A percentile compares a stretch with the other conserved stretches of the same genome.
Conservation (phyloP, 2,113 vertebrate genomes). For the Lonchura striata region DNA sequence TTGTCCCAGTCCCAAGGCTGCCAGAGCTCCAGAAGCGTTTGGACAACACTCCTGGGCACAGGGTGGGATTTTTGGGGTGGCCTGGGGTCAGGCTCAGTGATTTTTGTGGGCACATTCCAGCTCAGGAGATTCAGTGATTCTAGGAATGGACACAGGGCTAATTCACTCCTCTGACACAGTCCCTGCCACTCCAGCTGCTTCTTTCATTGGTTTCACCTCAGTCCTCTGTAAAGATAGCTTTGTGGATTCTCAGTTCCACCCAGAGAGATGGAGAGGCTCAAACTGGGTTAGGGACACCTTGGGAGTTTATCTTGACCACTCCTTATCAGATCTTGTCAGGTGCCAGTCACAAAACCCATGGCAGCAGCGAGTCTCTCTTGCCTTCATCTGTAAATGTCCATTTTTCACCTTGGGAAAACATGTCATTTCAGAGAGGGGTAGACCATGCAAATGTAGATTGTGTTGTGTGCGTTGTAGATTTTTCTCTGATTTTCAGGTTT, state of each 20-base stretch:
- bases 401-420: not conserved
- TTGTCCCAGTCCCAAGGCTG: not conserved
- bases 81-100: not conserved
- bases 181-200: not conserved
- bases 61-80: not conserved
- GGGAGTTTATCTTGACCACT: not conserved
- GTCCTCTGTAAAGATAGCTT: not conserved
- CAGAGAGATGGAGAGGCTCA: not conserved
- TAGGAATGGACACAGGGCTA: fast-evolving
- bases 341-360: not conserved
- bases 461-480: not conserved
- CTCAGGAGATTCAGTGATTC: not conserved
- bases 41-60: fast-evolving
- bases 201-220: not conserved
- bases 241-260: not conserved
- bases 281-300: fast-evolving
- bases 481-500: not conserved
- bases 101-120: not conserved
- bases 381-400: not conserved
- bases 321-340: not conserved
- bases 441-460: fast-evolving
- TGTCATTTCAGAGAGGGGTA: not conserved
- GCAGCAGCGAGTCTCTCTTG: not conserved
- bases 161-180: not conserved
- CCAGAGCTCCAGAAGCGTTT: not conserved